Conservation (phyloP, 2,888 invertebrate species). For the Anthoptus insignis region DNA sequence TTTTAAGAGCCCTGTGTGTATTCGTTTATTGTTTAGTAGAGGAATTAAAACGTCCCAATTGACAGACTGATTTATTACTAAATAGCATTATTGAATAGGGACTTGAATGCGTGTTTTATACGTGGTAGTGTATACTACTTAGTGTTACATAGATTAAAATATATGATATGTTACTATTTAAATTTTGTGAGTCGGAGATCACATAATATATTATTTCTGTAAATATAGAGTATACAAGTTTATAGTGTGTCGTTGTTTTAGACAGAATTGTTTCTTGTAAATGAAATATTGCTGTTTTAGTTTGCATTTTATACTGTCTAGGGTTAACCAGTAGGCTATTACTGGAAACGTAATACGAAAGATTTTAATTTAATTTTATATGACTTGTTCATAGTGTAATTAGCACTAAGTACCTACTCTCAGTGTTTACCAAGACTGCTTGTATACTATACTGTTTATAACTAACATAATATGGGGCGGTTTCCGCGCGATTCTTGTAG, state of each 20-base stretch:
- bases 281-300: constrained; percentile 85
- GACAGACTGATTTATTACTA: constrained; percentile 86
- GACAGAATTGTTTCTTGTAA: constrained; percentile 83
- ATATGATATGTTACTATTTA: constrained; percentile 84
- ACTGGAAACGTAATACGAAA: constrained; percentile 78
- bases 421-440: constrained; percentile 87
- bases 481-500: constrained; percentile 72
- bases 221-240: constrained; percentile 74
- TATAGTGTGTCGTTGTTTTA: constrained; percentile 75
- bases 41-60: constrained; percentile 86
- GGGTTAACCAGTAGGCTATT: constrained; percentile 71
- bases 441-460: constrained; percentile 84
- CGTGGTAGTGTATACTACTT: constrained; percentile 84
- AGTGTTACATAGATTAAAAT: constrained; percentile 81
- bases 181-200: constrained; percentile 78
- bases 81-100: constrained; percentile 79
- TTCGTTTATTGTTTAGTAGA: constrained; percentile 82
- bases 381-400: constrained; percentile 77
- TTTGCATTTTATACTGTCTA: constrained; percentile 85
- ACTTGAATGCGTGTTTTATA: constrained; percentile 86
- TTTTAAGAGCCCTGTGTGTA: no score
- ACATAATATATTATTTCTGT: constrained; percentile 85
- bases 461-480: constrained; percentile 71
- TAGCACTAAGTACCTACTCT: constrained; percentile 85
- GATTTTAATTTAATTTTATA: constrained; percentile 80